Evolutionary conservation across 2,113 vertebrate species (phyloP), one percentile per base, ranked within the genome.

Genomic region (Propithecus coquereli): DNA sequence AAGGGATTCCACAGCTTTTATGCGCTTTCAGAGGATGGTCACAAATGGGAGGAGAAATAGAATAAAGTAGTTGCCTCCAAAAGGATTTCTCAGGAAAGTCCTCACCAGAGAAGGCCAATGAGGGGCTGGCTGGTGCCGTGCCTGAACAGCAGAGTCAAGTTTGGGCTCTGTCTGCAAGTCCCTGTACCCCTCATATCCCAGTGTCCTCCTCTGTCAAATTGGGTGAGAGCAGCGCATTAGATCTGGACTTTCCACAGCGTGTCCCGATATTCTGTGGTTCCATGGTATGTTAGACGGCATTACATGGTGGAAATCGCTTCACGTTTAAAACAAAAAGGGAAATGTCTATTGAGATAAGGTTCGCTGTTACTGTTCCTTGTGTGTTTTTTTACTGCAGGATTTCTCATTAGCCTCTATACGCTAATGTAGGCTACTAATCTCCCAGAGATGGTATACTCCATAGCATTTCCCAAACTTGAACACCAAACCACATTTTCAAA

Each of bases 11-110:
- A 9, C 34, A 88, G 66, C 6, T 18, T 94, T 94, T 43, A 5
- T 13, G n/a, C 91, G 76, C 90, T 98, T 95, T 96, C 94, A 94
- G 88, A 92, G 6, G 63, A 94, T 93, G 92, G 96, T 93, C 97
- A 91, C 79, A 87, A 73, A n/a, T 2, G 66, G 84, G 57, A 96
- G 63, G n/a, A 73, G 11, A 97, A 86, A 50, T 23, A 77, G 40
- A 37, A 94, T 52, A 43, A 0, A 0, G 0, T 59, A 70, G 79
- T 2, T 43, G 34, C 59, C 66, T 63, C 37, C 37, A 86, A 94
- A 52, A 86, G 57, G 57, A 96, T 97, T 98, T 98, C 77, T 68
- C 63, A 94, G 89, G 83, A 80, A 90, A 94, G 20, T 71, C 82
- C 96, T 97, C 96, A 95, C 74, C 40, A 37, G 20, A 54, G 16